Evolutionary conservation across 2,888 invertebrate species (phyloP).

Genomic region (Euplexia lucipara): DNA sequence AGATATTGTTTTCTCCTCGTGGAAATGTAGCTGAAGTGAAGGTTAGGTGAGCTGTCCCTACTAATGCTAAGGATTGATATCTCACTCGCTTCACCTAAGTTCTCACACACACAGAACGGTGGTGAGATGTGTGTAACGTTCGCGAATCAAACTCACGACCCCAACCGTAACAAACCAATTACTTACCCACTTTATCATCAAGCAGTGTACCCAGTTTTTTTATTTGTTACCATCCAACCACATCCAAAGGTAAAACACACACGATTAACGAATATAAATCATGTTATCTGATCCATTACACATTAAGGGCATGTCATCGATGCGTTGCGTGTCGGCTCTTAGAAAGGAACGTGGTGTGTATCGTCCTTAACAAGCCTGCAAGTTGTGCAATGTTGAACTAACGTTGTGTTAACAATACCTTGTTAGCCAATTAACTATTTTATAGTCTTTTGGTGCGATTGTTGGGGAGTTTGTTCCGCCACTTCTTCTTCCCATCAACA

Average conservation of each 20-base stretch:
- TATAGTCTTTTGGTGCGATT: not conserved
- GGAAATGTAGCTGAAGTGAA: no score
- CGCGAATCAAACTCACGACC: slow-evolving; percentile 8
- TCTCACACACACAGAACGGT: not conserved
- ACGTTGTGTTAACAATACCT: slow-evolving; percentile 28
- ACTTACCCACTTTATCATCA: not conserved
- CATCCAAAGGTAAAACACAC: slow-evolving; percentile 27
- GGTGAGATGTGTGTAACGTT: no score
- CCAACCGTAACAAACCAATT: slow-evolving; percentile 10
- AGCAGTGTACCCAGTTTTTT: slow-evolving; percentile 12
- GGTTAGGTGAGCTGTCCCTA: no score
- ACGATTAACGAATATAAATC: slow-evolving; percentile 31
- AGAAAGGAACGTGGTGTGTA: slow-evolving; percentile 48
- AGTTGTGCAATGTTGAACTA: slow-evolving; percentile 43
- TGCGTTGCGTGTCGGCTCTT: slow-evolving; percentile 49
- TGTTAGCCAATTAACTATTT: slow-evolving; percentile 17
- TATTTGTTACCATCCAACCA: not conserved
- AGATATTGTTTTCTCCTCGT: no score
- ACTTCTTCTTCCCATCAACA: no score
- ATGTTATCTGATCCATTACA: slow-evolving; percentile 22
- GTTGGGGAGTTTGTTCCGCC: not conserved
- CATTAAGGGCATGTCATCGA: slow-evolving; percentile 62
- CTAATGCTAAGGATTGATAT: no score
- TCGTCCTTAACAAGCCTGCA: slow-evolving; percentile 50
- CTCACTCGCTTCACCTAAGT: no score